Conservation (phyloP, 1,140 invertebrate genomes). For the Riptortus pedestris region DNA sequence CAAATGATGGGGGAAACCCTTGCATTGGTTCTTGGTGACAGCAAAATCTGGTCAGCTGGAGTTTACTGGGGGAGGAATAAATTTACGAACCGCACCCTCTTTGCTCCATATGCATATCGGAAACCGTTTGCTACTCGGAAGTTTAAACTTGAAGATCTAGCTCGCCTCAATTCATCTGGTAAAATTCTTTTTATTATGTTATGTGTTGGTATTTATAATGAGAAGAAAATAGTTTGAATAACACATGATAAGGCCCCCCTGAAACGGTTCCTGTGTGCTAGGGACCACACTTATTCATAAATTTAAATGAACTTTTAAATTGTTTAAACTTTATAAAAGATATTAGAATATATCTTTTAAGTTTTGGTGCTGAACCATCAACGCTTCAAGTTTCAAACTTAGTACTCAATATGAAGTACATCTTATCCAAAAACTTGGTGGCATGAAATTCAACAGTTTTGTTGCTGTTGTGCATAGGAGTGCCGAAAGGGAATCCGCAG, state of each 20-base stretch:
- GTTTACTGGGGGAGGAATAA: constrained; percentile 93
- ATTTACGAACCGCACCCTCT: constrained; percentile 82
- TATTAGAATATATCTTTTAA: too few species aligned
- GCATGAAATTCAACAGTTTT: too few species aligned
- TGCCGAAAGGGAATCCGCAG: too few species aligned
- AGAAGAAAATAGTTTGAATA: constrained; percentile 1
- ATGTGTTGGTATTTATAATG: constrained; percentile 1
- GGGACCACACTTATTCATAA: too few species aligned
- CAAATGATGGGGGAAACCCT: constrained; percentile 90
- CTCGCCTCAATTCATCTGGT: constrained; percentile 65
- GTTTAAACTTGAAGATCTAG: constrained; percentile 79
- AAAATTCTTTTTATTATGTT: constrained; percentile 28
- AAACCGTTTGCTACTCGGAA: constrained; percentile 68
- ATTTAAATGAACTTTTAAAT: too few species aligned
- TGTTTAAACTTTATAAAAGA: too few species aligned
- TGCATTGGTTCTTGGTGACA: constrained; percentile 79
- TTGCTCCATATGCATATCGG: constrained; percentile 91
- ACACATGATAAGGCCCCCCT: background rate
- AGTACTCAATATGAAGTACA: too few species aligned
- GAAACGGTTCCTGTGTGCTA: background rate
- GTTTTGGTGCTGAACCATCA: too few species aligned
- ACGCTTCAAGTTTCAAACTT: too few species aligned
- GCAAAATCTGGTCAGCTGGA: constrained; percentile 81
- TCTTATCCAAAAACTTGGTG: too few species aligned
- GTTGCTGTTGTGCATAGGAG: too few species aligned